These are phyloP conservation scores for Abscondita cerata DNA, from an alignment of 2,888 invertebrate genomes.

Conservation along the genomic window DNA sequence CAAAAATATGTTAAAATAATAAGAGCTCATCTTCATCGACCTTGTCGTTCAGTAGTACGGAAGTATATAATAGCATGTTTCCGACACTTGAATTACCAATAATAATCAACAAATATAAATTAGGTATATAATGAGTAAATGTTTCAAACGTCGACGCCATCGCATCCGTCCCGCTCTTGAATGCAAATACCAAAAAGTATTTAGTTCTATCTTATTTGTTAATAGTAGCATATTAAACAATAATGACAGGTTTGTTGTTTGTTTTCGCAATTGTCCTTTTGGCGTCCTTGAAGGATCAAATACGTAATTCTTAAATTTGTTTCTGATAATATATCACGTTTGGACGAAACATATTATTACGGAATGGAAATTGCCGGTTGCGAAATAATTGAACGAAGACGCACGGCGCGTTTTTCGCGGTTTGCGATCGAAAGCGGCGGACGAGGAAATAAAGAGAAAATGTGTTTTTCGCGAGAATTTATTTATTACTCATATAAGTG, in stretches of 20 bases:
- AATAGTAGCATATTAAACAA: constrained; percentile 1
- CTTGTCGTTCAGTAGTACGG: constrained; percentile 53
- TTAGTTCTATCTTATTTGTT: neutral
- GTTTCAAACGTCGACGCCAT: constrained; percentile 30
- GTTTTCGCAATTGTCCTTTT: constrained; percentile 2
- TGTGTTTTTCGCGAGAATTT: neutral
- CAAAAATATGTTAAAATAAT: constrained; percentile 16
- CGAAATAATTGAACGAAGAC: too few relatives aligned
- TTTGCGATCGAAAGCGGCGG: too few relatives aligned
- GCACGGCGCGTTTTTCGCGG: too few relatives aligned
- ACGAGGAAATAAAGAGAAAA: neutral
- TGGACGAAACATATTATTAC: too few relatives aligned
- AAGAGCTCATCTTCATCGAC: constrained; percentile 37
- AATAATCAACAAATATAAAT: constrained; percentile 52
- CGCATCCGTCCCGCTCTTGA: neutral
- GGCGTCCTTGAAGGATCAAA: constrained; percentile 3
- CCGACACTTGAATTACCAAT: constrained; percentile 51
- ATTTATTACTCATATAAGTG: constrained; percentile 2
- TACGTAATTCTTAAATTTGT: constrained; percentile 5
- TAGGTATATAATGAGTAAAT: constrained; percentile 22
- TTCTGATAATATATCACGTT: neutral
- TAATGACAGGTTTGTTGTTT: constrained; percentile 4
- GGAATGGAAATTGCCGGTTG: too few relatives aligned
- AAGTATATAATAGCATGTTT: constrained; percentile 54
- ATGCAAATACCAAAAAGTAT: neutral